Conservation (phyloP, 2,888 invertebrate species). For the Dascillus cervinus region DNA sequence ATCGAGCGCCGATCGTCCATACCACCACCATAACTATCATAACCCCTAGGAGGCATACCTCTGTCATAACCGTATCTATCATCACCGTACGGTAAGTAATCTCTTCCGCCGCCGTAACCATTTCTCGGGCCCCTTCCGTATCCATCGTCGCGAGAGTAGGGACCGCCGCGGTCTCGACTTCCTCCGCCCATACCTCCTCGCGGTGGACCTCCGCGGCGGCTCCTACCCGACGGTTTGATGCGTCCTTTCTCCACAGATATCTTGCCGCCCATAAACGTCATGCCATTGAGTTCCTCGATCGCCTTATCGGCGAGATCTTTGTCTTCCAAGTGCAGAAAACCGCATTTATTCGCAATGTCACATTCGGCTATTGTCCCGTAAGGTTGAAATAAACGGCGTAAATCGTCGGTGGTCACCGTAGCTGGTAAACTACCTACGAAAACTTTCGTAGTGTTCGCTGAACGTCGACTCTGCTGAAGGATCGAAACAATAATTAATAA, state of each 20-base stretch:
- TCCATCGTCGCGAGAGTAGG: slow-evolving; percentile 33
- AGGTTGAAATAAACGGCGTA: slow-evolving; percentile 74
- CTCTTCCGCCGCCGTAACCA: slow-evolving; percentile 11
- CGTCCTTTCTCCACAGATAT: slow-evolving; percentile 80
- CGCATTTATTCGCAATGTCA: slow-evolving; percentile 90
- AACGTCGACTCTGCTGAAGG: slow-evolving; percentile 31
- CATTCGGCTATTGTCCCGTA: slow-evolving; percentile 88
- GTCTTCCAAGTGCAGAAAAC: slow-evolving; percentile 86
- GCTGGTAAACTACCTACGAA: slow-evolving; percentile 90
- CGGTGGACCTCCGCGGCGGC: slow-evolving; percentile 46
- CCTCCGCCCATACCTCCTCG: slow-evolving; percentile 47
- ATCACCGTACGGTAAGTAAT: slow-evolving; percentile 12
- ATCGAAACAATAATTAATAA: background rate
- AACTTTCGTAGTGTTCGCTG: slow-evolving; percentile 55
- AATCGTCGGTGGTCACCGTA: slow-evolving; percentile 74
- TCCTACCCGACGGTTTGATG: slow-evolving; percentile 60
- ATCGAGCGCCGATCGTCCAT: slow-evolving; percentile 18
- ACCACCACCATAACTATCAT: slow-evolving; percentile 12
- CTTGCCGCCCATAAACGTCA: slow-evolving; percentile 73
- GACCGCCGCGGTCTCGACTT: slow-evolving; percentile 40
- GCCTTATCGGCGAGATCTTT: slow-evolving; percentile 76
- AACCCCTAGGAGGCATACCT: slow-evolving; percentile 10
- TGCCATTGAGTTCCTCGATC: slow-evolving; percentile 71
- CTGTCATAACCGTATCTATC: slow-evolving; percentile 38
- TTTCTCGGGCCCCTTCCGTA: slow-evolving; percentile 22